A percentile compares a stretch with the other conserved stretches of the same genome.
Conservation (phyloP, 1,140 invertebrate genomes). For the Myzus persicae region DNA sequence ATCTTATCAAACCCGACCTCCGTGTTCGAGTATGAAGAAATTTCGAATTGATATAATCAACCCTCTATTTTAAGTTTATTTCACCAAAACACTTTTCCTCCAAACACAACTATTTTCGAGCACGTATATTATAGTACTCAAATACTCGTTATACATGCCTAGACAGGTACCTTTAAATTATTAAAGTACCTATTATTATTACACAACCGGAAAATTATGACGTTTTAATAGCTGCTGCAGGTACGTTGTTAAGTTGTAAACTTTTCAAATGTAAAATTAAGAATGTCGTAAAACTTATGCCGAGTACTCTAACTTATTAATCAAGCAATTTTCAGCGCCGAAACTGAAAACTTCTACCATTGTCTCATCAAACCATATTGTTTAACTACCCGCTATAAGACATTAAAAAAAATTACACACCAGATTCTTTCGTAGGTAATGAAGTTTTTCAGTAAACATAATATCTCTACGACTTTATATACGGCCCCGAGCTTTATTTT, state of each 20-base stretch:
- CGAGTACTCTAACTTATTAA: neutral
- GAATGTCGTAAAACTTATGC: slow-evolving; percentile 18
- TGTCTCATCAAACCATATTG: neutral
- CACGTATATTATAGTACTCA: neutral
- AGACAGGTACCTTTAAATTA: neutral
- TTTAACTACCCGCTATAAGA: neutral
- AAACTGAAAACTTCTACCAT: neutral
- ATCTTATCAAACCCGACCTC: neutral
- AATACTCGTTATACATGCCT: neutral
- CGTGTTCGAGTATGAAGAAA: neutral
- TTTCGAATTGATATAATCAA: neutral
- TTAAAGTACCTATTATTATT: neutral
- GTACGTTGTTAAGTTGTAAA: slow-evolving; percentile 23
- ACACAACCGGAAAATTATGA: neutral
- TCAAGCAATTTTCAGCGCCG: slow-evolving; percentile 7
- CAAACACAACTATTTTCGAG: neutral
- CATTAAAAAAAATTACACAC: neutral
- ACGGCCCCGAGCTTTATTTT: neutral
- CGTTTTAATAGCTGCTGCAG: neutral
- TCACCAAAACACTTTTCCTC: neutral
- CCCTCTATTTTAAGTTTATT: neutral
- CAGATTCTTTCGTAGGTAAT: neutral
- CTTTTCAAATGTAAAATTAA: slow-evolving; percentile 9
- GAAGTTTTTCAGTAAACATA: neutral
- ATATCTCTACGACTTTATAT: neutral